Percentiles rank a stretch among this genome's conserved stretches.
phyloP scores from a whole-genome alignment of 2,888 invertebrate genomes.

The Noctua comes region DNA sequence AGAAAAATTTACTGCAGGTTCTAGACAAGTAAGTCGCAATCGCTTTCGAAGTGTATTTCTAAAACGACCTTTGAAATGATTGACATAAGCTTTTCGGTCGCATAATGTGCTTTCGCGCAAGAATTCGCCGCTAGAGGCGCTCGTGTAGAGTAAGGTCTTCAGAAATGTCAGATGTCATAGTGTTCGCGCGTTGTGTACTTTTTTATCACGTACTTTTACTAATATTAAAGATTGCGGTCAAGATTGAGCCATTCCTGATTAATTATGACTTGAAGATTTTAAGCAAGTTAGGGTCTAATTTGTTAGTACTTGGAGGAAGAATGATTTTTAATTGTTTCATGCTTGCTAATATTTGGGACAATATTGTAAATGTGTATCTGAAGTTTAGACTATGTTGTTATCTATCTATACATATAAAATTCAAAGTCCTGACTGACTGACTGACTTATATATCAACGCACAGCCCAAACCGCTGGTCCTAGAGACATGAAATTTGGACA shows the following conservation, averaged over 20 bases:
- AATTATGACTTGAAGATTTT: neutral
- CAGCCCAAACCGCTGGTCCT: no score
- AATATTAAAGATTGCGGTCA: neutral
- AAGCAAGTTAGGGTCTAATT: neutral
- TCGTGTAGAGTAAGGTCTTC: neutral
- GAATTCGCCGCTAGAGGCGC: neutral
- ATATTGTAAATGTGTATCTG: no score
- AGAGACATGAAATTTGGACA: no score
- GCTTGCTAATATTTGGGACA: no score
- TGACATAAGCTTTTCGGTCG: neutral
- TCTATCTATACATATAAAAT: no score
- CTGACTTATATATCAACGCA: no score
- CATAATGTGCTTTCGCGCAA: neutral
- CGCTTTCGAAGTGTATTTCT: neutral
- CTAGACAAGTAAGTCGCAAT: neutral
- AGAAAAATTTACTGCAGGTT: constrained; percentile 2
- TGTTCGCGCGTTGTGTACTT: no score
- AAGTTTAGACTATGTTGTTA: no score
- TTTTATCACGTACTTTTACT: neutral
- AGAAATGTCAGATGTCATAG: neutral
- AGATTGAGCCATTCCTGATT: neutral
- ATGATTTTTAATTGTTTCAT: neutral
- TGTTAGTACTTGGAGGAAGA: neutral
- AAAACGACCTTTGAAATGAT: neutral
- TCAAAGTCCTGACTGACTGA: no score